A percentile compares a stretch with the other conserved stretches of the same genome.
Evolutionary conservation across 2,113 vertebrate species (phyloP).

Genomic region (Hylia prasina): DNA sequence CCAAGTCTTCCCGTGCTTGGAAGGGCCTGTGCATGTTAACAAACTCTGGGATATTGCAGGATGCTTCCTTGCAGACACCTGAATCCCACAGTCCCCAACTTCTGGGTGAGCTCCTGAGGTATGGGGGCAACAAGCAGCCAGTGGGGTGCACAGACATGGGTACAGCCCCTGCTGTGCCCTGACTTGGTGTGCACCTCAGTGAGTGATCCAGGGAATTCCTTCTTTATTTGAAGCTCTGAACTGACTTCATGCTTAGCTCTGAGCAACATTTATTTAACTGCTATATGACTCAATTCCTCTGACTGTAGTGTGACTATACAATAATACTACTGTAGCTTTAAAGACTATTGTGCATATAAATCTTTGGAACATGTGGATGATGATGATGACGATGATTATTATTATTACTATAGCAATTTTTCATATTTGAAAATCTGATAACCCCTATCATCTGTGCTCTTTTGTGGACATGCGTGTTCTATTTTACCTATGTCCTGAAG

Average conservation of each 20-base stretch:
- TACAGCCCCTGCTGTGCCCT: neutral
- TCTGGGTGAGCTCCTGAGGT: neutral
- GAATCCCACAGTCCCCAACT: rapidly evolving
- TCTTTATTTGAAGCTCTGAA: neutral
- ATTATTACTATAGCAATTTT: neutral
- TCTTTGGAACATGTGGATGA: neutral
- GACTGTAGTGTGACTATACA: neutral
- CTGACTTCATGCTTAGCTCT: neutral
- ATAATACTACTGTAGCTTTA: neutral
- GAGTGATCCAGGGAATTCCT: neutral
- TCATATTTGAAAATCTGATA: neutral
- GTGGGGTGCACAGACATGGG: rapidly evolving
- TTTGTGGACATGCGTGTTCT: neutral
- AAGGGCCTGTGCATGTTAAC: neutral
- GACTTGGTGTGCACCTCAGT: neutral
- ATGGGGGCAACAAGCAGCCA: neutral
- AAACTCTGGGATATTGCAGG: neutral
- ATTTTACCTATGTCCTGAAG: neutral
- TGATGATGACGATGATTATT: too few relatives aligned
- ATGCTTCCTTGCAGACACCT: neutral
- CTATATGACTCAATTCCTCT: neutral
- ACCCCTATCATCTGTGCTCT: neutral
- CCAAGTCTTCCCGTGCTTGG: neutral
- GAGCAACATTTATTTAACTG: neutral
- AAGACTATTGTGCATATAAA: neutral